Conservation (phyloP, 2,113 vertebrate species). For the Redunca redunca region DNA sequence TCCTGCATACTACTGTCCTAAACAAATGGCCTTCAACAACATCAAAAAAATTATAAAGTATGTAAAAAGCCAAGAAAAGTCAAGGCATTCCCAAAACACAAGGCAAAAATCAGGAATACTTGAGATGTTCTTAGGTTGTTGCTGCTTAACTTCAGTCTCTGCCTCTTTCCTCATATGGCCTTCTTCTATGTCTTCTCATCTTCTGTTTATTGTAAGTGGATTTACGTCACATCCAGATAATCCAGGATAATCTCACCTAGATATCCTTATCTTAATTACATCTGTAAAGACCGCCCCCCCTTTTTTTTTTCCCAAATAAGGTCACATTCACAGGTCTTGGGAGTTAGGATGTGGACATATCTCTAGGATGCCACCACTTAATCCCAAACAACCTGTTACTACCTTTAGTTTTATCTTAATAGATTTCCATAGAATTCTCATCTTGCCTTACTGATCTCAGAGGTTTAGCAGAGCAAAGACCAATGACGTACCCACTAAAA, state of each 20-base stretch:
- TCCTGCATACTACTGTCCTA: not conserved
- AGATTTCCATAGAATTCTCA: not conserved
- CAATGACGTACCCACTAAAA: not conserved
- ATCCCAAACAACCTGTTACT: not conserved
- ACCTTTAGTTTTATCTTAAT: not conserved
- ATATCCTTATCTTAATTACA: not conserved
- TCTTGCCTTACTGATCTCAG: not conserved
- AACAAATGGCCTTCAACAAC: not conserved
- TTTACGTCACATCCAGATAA: not conserved
- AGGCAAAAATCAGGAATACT: not conserved
- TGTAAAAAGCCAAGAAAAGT: not conserved
- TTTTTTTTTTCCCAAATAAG: not conserved
- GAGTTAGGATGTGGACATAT: not conserved
- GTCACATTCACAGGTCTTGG: not conserved
- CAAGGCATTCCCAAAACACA: not conserved
- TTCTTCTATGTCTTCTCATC: not conserved
- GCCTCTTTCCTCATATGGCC: not conserved
- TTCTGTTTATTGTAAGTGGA: not conserved
- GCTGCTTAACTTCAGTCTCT: not conserved
- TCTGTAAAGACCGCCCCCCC: fast-evolving
- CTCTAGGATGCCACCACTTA: not conserved
- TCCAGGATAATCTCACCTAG: not conserved
- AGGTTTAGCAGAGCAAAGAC: not conserved
- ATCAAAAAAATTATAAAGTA: not conserved
- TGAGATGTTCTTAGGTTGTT: not conserved